Evolutionary conservation across 2,113 vertebrate genomes (phyloP).

Genomic region (Galbula dea): DNA sequence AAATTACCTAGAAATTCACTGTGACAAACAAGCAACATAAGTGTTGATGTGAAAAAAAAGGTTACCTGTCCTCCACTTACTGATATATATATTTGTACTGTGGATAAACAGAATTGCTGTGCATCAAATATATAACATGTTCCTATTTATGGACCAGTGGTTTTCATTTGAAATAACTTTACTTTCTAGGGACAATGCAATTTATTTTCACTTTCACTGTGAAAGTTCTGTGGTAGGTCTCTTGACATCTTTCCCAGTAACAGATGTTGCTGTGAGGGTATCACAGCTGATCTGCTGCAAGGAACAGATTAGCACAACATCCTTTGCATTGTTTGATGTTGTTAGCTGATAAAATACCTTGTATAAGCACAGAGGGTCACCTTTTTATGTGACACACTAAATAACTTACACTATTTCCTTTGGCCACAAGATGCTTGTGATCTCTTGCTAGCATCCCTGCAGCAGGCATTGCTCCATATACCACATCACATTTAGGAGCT

Average conservation of each 20-base stretch:
- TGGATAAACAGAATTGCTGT: not conserved
- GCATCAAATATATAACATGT: not conserved
- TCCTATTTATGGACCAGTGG: not conserved
- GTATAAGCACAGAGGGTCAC: not conserved
- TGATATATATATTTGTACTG: fast-evolving
- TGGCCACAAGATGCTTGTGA: not conserved
- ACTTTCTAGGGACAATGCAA: not conserved
- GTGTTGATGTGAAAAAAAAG: not conserved
- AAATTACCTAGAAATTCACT: not conserved
- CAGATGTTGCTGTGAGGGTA: not conserved
- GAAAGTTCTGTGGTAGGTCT: not conserved
- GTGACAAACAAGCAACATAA: not conserved
- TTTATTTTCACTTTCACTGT: not conserved
- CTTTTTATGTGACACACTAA: not conserved
- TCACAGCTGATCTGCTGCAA: not conserved
- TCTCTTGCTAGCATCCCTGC: not conserved
- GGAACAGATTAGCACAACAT: not conserved
- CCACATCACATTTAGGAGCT: not conserved
- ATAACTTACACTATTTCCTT: not conserved
- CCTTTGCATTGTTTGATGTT: not conserved
- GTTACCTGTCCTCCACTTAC: not conserved
- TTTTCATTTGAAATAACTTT: not conserved
- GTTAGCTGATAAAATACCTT: not conserved
- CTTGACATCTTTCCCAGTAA: not conserved
- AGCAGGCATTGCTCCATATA: not conserved